Percentiles rank a stretch among this genome's conserved stretches.
phyloP scores from a whole-genome alignment of 2,888 invertebrate genomes.

The Scaptomyza caliginosa region DNA sequence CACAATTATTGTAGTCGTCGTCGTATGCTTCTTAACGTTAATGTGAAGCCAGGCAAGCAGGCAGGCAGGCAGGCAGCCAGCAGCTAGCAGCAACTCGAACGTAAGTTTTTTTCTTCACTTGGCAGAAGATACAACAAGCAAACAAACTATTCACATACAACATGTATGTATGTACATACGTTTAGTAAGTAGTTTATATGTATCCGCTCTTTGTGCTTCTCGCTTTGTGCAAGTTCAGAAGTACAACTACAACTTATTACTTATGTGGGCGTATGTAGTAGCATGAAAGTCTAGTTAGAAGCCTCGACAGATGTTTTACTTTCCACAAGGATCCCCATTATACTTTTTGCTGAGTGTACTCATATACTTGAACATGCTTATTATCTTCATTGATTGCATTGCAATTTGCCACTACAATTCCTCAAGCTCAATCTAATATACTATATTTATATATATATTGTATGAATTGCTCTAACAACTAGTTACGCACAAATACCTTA shows the following conservation, averaged over 20 bases:
- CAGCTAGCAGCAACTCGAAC: slow-evolving; percentile 12
- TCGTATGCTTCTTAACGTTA: neutral
- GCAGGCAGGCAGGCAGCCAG: slow-evolving; percentile 1
- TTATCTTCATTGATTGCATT: slow-evolving; percentile 2
- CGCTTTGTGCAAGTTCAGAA: neutral
- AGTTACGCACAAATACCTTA: too few relatives aligned
- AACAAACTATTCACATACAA: slow-evolving; percentile 1
- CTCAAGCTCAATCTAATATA: neutral
- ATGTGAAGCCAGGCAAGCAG: neutral
- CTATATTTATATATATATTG: neutral
- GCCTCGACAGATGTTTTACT: slow-evolving; percentile 1
- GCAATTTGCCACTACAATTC: neutral
- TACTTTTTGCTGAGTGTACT: neutral
- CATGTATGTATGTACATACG: neutral
- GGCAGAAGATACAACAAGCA: neutral
- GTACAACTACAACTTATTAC: slow-evolving; percentile 18
- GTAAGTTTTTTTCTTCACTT: neutral
- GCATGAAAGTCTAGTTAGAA: neutral
- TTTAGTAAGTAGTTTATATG: slow-evolving; percentile 1
- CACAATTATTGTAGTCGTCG: neutral
- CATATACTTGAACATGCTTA: slow-evolving; percentile 6
- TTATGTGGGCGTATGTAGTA: slow-evolving; percentile 6
- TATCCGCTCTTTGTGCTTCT: slow-evolving; percentile 11
- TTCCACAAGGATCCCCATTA: slow-evolving; percentile 1
- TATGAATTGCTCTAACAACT: neutral